Base-by-base conservation (phyloP, 1,140 invertebrate species). In the Cotesia glomerata region DNA sequence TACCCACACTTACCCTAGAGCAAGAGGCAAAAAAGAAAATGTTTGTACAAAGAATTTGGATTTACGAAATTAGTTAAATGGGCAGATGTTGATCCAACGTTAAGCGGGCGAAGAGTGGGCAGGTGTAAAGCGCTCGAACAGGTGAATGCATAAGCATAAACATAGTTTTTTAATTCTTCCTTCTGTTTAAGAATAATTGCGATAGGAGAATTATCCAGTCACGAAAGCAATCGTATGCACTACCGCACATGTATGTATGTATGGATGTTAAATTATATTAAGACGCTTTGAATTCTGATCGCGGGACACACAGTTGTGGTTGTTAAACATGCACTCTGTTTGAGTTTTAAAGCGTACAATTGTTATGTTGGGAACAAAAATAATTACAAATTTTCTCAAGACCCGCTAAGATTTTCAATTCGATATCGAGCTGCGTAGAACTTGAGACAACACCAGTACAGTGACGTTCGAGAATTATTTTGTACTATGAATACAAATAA, bases 401-500 rank as follows among this genome's bases (percentile, higher is more conserved):
- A n/a, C 16, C 16, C 52, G 52, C n/a, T 54, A 69, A 71, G 76
- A 79, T 79, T 75, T 77, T 73, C 73, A 51, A 75, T 16, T 35
- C 72, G 75, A 78, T 77, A 68, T 26, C 32, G 34, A 35, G 49
- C 68, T 59, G 66, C 49, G 39, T 45, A 74, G 45, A 66, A 76
- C 74, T 56, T n/a, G 2, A 26, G 16, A 9, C 16, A 59, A 26
- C 61, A 63, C 11, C 61, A 63, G 32, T 4, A 5, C 9, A 54
- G 26, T 56, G 51, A 67, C 13, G 52, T 54, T 51, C 54, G 68
- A 58, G 78, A 80, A 81, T 78, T 79, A 83, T 82, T 79, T 77
- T 72, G 62, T 65, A 39, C 34, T 14, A 73, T 77, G 80, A 81
- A 83, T 81, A 83, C 77, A 75, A 80, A 81, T 39, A 71, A 74